These are phyloP conservation scores for Stenolophus ochropezus DNA, from an alignment of 2,888 invertebrate species.

Conservation along the genomic window DNA sequence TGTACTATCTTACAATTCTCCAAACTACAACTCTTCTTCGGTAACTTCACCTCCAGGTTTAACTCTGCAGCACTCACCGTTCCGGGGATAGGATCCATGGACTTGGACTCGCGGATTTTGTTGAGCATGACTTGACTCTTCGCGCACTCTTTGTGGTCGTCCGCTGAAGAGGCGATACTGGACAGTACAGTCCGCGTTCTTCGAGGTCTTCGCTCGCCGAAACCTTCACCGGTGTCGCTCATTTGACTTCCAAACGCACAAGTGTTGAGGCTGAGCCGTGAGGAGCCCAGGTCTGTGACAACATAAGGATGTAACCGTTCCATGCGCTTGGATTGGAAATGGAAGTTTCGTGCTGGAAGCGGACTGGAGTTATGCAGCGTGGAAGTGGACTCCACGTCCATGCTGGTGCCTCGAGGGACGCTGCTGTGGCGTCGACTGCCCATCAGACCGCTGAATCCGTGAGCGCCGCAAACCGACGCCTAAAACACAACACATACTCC, in stretches of 20 bases:
- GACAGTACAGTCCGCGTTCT: conserved; percentile 77
- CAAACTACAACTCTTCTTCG: conserved; percentile 71
- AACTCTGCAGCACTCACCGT: conserved; percentile 63
- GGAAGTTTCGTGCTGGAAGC: conserved; percentile 68
- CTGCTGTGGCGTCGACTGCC: conserved; percentile 81
- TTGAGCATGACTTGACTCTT: conserved; percentile 69
- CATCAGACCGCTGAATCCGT: conserved; percentile 71
- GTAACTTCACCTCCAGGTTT: conserved; percentile 64
- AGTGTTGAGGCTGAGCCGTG: conserved; percentile 74
- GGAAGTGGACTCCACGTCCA: conserved; percentile 76
- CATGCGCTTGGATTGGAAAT: conserved; percentile 64
- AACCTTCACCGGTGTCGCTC: conserved; percentile 67
- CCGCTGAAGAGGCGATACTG: conserved; percentile 80
- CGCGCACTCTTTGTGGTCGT: conserved; percentile 71
- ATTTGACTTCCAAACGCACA: conserved; percentile 70
- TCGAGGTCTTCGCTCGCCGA: conserved; percentile 64
- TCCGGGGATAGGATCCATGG: conserved; percentile 79
- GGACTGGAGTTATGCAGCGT: conserved; percentile 76
- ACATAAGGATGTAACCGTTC: conserved; percentile 69
- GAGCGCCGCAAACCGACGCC: conserved; percentile 82
- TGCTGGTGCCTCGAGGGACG: conserved; percentile 76
- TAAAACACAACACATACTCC: background rate
- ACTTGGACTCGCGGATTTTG: conserved; percentile 78
- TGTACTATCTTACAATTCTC: conserved; percentile 71
- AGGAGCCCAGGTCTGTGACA: conserved; percentile 74